Conservation (phyloP, 2,113 vertebrate genomes). For the Steatornis caripensis region DNA sequence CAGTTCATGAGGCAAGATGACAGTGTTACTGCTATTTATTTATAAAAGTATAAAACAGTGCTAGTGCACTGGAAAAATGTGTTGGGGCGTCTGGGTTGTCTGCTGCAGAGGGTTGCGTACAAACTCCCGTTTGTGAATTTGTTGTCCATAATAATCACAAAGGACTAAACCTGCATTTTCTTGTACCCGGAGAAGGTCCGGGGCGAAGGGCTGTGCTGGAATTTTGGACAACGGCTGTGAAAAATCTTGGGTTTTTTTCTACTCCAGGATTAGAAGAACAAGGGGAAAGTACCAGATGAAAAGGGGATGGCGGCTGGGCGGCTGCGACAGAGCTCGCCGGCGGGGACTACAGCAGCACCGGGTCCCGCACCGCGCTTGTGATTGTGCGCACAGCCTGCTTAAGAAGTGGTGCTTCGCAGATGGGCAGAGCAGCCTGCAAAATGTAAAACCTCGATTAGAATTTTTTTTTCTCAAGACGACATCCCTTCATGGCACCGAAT, state of each 20-base stretch:
- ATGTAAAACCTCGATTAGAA: background rate
- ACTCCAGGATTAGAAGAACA: background rate
- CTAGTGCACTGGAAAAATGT: background rate
- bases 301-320: background rate
- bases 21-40: background rate
- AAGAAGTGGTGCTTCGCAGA: background rate
- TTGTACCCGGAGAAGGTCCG: background rate
- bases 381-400: background rate
- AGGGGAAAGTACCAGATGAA: background rate
- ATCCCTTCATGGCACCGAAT: background rate
- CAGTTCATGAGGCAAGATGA: background rate
- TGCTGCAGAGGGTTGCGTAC: background rate
- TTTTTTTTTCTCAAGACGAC: background rate
- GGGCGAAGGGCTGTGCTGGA: background rate
- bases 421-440: background rate
- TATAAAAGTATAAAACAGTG: rapidly evolving
- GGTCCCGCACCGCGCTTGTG: background rate
- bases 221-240: background rate
- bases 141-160: rapidly evolving
- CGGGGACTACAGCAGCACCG: background rate
- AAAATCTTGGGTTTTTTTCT: background rate
- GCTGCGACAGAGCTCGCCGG: background rate
- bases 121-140: background rate
- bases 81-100: background rate
- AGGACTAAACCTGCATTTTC: background rate